A percentile compares a stretch with the other conserved stretches of the same genome.
Evolutionary conservation across 2,888 invertebrate species (phyloP).

Genomic region (Tetranychus truncatus): DNA sequence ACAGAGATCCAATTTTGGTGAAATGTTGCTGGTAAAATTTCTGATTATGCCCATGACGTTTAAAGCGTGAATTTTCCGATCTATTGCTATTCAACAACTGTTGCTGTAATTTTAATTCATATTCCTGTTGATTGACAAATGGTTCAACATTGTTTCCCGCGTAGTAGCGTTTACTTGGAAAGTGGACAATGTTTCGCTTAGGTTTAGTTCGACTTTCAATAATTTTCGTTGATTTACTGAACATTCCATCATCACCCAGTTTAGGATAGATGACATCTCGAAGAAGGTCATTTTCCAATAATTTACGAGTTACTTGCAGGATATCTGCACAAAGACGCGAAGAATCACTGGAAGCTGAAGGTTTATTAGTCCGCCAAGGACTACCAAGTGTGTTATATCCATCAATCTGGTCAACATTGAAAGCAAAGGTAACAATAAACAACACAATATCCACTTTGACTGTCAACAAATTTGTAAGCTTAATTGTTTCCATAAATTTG

Average conservation of each 20-base stretch:
- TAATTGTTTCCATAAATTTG: neutral
- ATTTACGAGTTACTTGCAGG: neutral
- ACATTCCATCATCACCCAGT: neutral
- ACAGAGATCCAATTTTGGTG: neutral
- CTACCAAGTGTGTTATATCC: neutral
- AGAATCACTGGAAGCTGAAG: neutral
- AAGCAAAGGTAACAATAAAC: neutral
- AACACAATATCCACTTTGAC: neutral
- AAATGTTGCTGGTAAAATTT: neutral
- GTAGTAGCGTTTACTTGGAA: neutral
- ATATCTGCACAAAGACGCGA: neutral
- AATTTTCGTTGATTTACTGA: neutral
- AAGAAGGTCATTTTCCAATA: neutral
- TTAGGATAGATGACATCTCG: neutral
- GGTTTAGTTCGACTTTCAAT: neutral
- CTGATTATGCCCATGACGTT: neutral
- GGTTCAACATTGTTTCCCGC: neutral
- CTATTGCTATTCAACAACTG: neutral
- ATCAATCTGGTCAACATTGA: neutral
- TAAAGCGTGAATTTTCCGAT: neutral
- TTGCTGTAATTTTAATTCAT: no score
- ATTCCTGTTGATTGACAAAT: neutral
- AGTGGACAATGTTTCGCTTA: neutral
- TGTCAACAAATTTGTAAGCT: neutral
- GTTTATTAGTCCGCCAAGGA: neutral